Evolutionary conservation across 2,113 vertebrate genomes (phyloP).

Genomic region (Crotalus helleri): DNA sequence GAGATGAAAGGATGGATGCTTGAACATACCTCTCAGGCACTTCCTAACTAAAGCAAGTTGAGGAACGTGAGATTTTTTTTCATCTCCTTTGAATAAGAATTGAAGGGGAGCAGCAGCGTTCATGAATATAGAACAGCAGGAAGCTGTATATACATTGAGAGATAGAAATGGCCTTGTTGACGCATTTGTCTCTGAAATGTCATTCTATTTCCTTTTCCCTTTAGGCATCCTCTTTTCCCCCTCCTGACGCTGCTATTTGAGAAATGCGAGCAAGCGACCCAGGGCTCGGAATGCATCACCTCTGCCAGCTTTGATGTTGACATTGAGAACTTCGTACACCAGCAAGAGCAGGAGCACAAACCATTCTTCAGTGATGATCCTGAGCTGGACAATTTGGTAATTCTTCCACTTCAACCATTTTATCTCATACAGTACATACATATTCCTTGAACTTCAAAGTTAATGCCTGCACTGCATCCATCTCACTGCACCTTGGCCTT

Average conservation of each 20-base stretch:
- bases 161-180: not conserved
- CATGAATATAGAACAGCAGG: not conserved
- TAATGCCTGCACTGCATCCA: not conserved
- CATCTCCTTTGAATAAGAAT: not conserved
- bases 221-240: slow-evolving; percentile 93
- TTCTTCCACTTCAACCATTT: slow-evolving; percentile 32
- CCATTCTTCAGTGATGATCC: slow-evolving; percentile 98
- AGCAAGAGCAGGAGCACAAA: slow-evolving; percentile 97
- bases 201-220: slow-evolving; percentile 22
- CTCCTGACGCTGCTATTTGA: slow-evolving; percentile 95
- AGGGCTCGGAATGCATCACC: slow-evolving; percentile 98
- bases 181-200: not conserved
- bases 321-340: slow-evolving; percentile 98
- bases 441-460: not conserved
- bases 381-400: slow-evolving; percentile 96
- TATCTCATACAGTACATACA: not conserved
- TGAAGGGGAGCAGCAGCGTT: not conserved
- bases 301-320: slow-evolving; percentile 98
- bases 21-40: not conserved
- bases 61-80: not conserved
- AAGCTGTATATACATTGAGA: not conserved
- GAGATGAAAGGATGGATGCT: not conserved
- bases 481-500: not conserved
- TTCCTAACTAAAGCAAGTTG: not conserved
- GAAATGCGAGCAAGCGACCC: slow-evolving; percentile 97